Evolutionary conservation across 2,797 vertebrate species (phyloP), one percentile per base, ranked within the genome.

Genomic region (Allobates femoralis): DNA sequence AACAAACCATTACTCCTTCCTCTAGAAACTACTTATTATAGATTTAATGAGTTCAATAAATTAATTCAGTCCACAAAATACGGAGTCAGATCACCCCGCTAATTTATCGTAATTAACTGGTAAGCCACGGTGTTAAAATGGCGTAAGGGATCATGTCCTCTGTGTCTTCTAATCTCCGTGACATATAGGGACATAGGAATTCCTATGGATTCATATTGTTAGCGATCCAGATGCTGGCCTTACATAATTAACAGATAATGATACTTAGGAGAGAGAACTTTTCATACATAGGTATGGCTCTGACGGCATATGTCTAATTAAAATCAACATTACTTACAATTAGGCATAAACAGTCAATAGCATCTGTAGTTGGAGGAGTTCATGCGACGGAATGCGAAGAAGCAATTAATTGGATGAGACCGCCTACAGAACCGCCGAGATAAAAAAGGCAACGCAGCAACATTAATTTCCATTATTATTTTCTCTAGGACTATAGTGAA

Each of bases 311-410:
- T 92, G 92, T 93, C 92, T 94, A 94, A 93, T 95, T 91, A 91
- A 91, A 91, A 94, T 91, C 88, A 2, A 93, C 93, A 91, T 92
- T 93, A 93, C 93, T 94, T 94, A 94, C 91, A 94, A 93, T 89
- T 91, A 92, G 90, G 91, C 90, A 85, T 90, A 92, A 91, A 90
- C 91, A 89, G 79, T 90, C 90, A 89, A 89, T 92, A 93, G 92
- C 91, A 93, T 93, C 92, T 94, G 92, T 92, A 93, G 91, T 92
- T 90, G 86, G 89, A 91, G 90, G 91, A 92, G 89, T 90, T 92
- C 89, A 93, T 30, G 90, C 84, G 92, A 91, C 87, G 91, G 87
- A 85, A 89, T 89, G 91, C 89, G 86, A 90, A 90, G 89, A 91
- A 89, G 92, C 89, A 91, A 92, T 90, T 92, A 93, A 93, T 93